Conservation (phyloP, 2,113 vertebrate species). For the Triplophysa dalaica region DNA sequence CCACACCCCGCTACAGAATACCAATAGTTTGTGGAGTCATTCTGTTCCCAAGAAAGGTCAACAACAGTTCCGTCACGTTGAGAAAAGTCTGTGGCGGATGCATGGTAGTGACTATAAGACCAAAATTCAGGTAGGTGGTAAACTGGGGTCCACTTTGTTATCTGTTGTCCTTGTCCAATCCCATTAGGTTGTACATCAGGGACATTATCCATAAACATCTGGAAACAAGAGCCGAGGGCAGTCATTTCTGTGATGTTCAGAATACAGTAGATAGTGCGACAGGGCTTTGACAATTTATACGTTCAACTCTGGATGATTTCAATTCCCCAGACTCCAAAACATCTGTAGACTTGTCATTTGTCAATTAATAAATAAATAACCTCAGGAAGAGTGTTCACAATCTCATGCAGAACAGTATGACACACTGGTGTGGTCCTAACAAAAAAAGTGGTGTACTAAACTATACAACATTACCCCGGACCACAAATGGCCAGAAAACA, state of each 20-base stretch:
- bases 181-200: background rate
- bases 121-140: background rate
- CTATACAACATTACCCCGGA: no score
- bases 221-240: background rate
- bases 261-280: background rate
- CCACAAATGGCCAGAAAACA: no score
- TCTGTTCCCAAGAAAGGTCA: background rate
- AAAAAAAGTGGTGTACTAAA: background rate
- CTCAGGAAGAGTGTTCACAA: background rate
- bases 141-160: background rate
- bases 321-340: conserved; percentile 26
- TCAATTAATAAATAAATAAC: conserved; percentile 17
- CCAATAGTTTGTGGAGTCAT: background rate
- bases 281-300: background rate
- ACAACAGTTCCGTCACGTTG: background rate
- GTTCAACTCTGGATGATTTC: conserved; percentile 8
- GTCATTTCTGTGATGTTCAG: background rate
- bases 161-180: background rate
- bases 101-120: background rate
- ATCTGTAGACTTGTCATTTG: conserved; percentile 26
- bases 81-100: background rate
- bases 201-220: background rate
- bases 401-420: no score
- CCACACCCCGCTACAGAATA: background rate
- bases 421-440: background rate